Evolutionary conservation across 2,113 vertebrate genomes (phyloP), one percentile per base, ranked within the genome.

Genomic region (Cygnus atratus): DNA sequence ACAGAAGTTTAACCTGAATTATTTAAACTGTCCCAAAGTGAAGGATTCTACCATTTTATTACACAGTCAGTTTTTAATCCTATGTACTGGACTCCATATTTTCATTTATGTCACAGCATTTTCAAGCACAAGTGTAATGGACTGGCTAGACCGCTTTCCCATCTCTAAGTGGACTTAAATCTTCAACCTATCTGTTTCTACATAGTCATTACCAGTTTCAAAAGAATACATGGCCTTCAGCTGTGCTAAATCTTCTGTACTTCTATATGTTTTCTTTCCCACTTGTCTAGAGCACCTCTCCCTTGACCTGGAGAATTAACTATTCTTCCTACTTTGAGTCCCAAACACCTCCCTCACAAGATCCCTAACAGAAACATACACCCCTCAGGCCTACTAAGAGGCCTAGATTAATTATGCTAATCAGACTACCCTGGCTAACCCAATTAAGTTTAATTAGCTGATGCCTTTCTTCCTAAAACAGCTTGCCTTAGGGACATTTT

Each of bases 401-500:
- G 74, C 89, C 84, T 96, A 96, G 96, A 97, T 98, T 97, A 98
- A 97, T 97, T 98, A 97, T 97, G 95, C 77, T 97, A 96, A 92
- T 96, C 91, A 94, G 67, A 94, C 68, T 93, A 93, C 48, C 90
- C 89, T 79, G 91, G 87, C 94, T 97, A 97, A 95, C 95, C 84
- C 92, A 98, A 97, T 97, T 98, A 97, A 96, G 89, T 90, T 96
- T 97, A 97, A 97, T 97, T 97, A 96, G 76, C 72, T 79, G 76
- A 91, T 95, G 37, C 75, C 67, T 95, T 93, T 94, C 85, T 95
- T 97, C 66, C 85, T 95, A 93, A 96, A 97, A 82, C 93, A 88
- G 82, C 46, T 96, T 88, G 91, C 94, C 92, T 93, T 88, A 83
- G 96, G 89, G 95, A 97, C 58, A 89, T 80, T 87, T 93, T 97